Evolutionary conservation across 2,888 invertebrate species (phyloP), one percentile per base, ranked within the genome.

Genomic region (Drosophila paranaensis): DNA sequence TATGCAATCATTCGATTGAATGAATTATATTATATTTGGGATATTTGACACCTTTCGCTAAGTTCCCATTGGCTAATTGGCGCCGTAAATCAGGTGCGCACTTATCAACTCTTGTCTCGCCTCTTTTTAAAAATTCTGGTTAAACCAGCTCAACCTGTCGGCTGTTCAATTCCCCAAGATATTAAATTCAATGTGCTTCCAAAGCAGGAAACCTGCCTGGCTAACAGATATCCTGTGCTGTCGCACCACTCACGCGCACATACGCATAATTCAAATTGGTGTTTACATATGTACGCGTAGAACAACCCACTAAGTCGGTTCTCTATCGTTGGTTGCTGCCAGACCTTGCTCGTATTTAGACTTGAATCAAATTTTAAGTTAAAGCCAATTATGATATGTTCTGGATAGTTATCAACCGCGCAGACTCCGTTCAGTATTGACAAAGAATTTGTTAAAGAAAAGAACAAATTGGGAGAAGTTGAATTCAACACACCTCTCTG

Each of bases 61-160:
- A 10, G n/a, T 16, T 37, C 8, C 5, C 39, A 45, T 30, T 14
- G 9, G 14, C 37, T 5, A 5, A 13, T 25, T 8, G 27, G 37
- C 10, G n/a, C 25, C 14, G 33, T n/a, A 33, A 60, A n/a, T 35
- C 53, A 5, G 33, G 0, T 60, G 27, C 33, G 14, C 43, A 10
- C 27, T 20, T 55, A 50, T 16, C 25, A 10, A 6, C 39, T 25
- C n/a, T 25, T 27, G 3, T 13, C 14, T 27, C 20, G 20, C 20
- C 10, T 27, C 11, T 43, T 39, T 16, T 33, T 4, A 20, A 25
- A 6, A 6, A 9, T 39, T 33, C 60, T 8, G 14, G 71, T 30
- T 43, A 13, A 14, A 66, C 72, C 46, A 27, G 66, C 48, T 14
- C 30, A 73, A 58, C 60, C 54, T 10, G 66, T 46, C 43, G 6